Percentiles rank a stretch among this genome's conserved stretches.
These are phyloP conservation scores for Coryphaenoides rupestris DNA, from an alignment of 2,113 vertebrate species.

Conservation along the genomic window DNA sequence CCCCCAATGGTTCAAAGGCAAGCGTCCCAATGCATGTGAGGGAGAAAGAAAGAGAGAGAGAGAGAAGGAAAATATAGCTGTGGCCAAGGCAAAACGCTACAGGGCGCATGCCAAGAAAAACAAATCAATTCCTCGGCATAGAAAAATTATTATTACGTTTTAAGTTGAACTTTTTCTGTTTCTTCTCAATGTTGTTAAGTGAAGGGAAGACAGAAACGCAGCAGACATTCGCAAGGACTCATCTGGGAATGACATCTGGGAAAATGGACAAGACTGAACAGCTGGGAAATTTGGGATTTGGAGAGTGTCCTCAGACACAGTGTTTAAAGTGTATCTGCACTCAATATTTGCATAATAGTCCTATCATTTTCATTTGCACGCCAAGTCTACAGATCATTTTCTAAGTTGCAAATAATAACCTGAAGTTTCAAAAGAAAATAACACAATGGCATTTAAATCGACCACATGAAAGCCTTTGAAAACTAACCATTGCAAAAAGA, in stretches of 20 bases:
- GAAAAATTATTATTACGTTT: slow-evolving; percentile 18
- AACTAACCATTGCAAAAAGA: too few relatives aligned
- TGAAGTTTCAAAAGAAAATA: slow-evolving; percentile 32
- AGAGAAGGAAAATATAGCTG: slow-evolving; percentile 32
- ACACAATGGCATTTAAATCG: slow-evolving; percentile 18
- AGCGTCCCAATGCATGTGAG: slow-evolving; percentile 19
- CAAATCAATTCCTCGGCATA: slow-evolving; percentile 44
- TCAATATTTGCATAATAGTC: too few relatives aligned
- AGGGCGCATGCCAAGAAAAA: slow-evolving; percentile 48
- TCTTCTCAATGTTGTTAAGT: slow-evolving; percentile 23
- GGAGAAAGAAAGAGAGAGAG: too few relatives aligned
- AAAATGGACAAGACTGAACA: slow-evolving; percentile 23
- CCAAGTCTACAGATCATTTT: too few relatives aligned
- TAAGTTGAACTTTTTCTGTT: slow-evolving; percentile 12
- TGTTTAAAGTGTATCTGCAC: slow-evolving; percentile 8
- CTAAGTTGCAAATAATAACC: slow-evolving; percentile 17
- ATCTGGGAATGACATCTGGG: slow-evolving; percentile 66
- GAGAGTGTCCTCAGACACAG: not conserved
- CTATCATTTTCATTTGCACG: too few relatives aligned
- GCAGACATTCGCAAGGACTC: slow-evolving; percentile 47
- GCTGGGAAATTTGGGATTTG: slow-evolving; percentile 9
- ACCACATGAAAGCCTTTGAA: slow-evolving; percentile 34
- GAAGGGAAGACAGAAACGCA: slow-evolving; percentile 40
- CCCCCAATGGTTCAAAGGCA: slow-evolving; percentile 13
- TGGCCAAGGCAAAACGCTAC: slow-evolving; percentile 32